Base-by-base conservation (phyloP, 92 coral and sea anemone genomes). In the Zoanthus gigantus region DNA sequence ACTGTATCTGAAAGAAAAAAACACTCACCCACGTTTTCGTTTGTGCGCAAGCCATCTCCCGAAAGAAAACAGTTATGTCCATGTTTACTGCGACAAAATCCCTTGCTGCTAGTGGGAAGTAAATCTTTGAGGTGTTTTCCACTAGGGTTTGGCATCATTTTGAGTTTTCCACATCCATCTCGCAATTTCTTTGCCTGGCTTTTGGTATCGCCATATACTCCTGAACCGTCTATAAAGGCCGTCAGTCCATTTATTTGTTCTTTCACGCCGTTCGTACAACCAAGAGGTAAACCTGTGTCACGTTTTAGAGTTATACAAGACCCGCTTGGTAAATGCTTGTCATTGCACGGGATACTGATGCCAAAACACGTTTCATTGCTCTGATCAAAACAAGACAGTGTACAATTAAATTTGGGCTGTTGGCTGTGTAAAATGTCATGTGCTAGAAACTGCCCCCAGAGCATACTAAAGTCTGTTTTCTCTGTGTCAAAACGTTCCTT, bases 191-290 rank as follows among this genome's bases (percentile, higher is more conserved):
- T n/a, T 18, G 90, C 46, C 29, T 63, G 67, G 7, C 57, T 81
- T 66, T 53, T 50, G 44, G 72, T 72, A 18, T 82, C 87, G 8
- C 95, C 91, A 37, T 92, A 92, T 3, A 92, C 90, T 29, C 77
- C 87, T 5, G 96, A 94, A 14, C 72, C 93, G 76, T 94, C 96
- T 16, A 94, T 80, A 74, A 78, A 94, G 30, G 93, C 85, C 17
- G 92, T 89, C 37, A 77, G 50, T 1, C 87, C 85, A 47, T 94
- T 94, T 23, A 88, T 61, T 63, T 94, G 96, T 71, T 92, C 83
- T 23, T 91, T 89, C 1, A 71, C 46, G 9, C 52, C 63, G 11
- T 50, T 52, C 5, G 77, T 52, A 23, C 86, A 72, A 6, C 65
- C 78, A 9, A 47, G 16, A 8, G 77, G 80, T 17, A 81, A 50